Evolutionary conservation across 2,888 invertebrate genomes (phyloP).

Genomic region (Synergus gifuensis): DNA sequence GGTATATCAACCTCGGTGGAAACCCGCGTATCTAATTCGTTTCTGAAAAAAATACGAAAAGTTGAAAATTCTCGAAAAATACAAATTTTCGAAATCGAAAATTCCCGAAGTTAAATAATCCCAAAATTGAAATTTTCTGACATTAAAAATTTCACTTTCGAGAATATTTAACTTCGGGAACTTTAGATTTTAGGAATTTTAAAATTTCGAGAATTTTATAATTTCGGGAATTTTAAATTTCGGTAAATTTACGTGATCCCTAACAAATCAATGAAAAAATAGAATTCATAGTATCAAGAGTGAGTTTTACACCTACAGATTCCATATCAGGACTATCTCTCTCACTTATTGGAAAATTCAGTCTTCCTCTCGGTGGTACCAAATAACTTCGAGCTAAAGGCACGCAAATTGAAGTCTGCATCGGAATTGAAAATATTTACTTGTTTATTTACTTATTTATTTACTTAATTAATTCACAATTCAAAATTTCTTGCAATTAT

Average conservation of each 20-base stretch:
- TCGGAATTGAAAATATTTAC: neutral
- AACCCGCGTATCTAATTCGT: slow-evolving; percentile 48
- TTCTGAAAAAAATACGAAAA: slow-evolving; percentile 51
- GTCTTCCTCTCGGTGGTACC: neutral
- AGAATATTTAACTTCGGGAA: no score
- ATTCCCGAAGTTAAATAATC: no score
- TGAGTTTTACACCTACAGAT: neutral
- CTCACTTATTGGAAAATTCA: neutral
- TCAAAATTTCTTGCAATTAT: neutral
- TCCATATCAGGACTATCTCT: neutral
- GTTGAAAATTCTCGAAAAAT: neutral
- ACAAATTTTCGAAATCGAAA: no score
- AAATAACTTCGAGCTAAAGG: neutral
- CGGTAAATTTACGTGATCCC: no score
- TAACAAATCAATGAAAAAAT: no score
- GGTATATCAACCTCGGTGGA: slow-evolving; percentile 45
- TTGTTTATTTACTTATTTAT: neutral
- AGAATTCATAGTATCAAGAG: neutral
- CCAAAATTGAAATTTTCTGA: no score
- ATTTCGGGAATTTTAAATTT: no score
- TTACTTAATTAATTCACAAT: neutral
- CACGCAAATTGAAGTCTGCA: neutral
- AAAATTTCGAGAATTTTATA: no score
- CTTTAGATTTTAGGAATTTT: no score
- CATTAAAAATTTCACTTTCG: no score